phyloP scores from a whole-genome alignment of 2,888 invertebrate genomes.

The Ormyrus pomaceus region DNA sequence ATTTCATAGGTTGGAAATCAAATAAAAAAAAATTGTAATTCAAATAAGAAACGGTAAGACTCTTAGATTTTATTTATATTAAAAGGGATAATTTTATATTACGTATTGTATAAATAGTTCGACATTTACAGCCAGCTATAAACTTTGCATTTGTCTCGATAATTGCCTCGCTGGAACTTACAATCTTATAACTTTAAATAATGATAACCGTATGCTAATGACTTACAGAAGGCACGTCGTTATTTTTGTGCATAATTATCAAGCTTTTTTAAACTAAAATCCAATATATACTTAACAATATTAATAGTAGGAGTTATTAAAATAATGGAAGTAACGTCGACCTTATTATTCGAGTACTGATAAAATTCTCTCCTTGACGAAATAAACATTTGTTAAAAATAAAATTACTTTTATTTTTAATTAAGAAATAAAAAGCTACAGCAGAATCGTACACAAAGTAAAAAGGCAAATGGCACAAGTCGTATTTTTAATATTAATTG shows the following conservation, averaged over 20 bases:
- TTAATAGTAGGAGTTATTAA: not conserved
- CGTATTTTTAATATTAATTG: not conserved
- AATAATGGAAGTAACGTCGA: not conserved
- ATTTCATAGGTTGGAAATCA: slow-evolving; percentile 48
- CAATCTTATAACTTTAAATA: slow-evolving; percentile 24
- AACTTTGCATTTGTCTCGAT: slow-evolving; percentile 68
- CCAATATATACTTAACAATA: too few species aligned
- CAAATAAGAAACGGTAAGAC: slow-evolving; percentile 45
- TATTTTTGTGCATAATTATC: slow-evolving; percentile 2
- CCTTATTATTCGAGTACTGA: not conserved
- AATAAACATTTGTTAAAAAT: too few species aligned
- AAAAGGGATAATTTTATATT: slow-evolving; percentile 62
- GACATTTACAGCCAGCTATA: slow-evolving; percentile 57
- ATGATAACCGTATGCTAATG: slow-evolving; percentile 20
- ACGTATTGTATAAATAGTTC: slow-evolving; percentile 60
- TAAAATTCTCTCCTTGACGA: not conserved
- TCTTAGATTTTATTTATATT: slow-evolving; percentile 61
- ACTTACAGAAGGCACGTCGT: slow-evolving; percentile 34
- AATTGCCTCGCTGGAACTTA: slow-evolving; percentile 53
- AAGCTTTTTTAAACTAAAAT: too few species aligned
- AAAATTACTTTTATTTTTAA: not conserved
- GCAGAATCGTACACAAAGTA: slow-evolving; percentile 1
- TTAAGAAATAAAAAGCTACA: slow-evolving; percentile 1
- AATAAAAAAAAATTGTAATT: slow-evolving; percentile 48
- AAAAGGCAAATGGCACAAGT: not conserved